Base-by-base conservation (phyloP, 2,888 invertebrate species). In the Patella pellucida region DNA sequence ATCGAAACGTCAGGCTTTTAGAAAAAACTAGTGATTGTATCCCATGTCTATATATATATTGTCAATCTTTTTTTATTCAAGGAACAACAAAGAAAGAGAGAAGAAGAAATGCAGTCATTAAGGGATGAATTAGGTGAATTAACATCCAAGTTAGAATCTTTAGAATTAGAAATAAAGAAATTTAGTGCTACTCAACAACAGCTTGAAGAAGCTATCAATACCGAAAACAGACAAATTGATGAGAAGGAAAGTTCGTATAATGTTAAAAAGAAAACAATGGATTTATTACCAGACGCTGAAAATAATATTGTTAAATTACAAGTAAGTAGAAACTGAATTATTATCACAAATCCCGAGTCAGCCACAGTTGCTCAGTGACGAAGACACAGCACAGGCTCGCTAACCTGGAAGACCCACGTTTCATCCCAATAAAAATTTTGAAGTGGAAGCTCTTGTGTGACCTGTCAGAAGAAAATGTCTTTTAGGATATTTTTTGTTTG, bases 221-320 rank as follows among this genome's bases (percentile, higher is more conserved):
- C 92, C 79, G 92, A 93, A 78, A 91, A 91, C 71, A 87, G 90
- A 52, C 86, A 82, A 23, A 85, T 85, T 51, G 70, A 78, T 14
- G 88, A 89, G 54, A 89, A 87, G 77, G 86, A 90, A 68, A 89
- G 89, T n/a, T 83, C 82, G 7, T 90, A 85, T 76, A 83, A 83
- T 76, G 90, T 91, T 51, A 91, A 91, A 79, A 91, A 91, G 78
- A 84, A 89, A 85, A 94, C 94, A 0, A 92, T 94, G 71, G 93
- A 94, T 74, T 92, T 95, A 67, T 88, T 95, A 71, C 94, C 93
- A 54, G 93, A 94, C 84, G 94, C 94, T 16, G 89, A 89, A 51
- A 87, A 88, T 74, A 90, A 91, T 78, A 89, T 92, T 67, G 81
- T 83, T 7, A 90, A 90, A 80, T 79, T 91, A 75, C 88, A 90